Evolutionary conservation across 2,888 invertebrate genomes (phyloP), one percentile per base, ranked within the genome.

Genomic region (Lamellibrachia columna): DNA sequence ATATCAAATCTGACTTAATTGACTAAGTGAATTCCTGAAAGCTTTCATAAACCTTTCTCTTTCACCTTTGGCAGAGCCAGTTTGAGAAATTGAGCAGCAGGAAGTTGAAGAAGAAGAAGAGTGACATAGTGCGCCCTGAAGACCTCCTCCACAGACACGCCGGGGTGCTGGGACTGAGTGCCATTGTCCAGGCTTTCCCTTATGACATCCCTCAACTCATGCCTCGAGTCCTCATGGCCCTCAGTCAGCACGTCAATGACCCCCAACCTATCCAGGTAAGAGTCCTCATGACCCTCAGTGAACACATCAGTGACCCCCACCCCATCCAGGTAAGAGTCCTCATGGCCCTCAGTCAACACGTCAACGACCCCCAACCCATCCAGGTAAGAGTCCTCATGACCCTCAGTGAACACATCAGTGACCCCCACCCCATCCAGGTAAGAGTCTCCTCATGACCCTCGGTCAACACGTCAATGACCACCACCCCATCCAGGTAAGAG

Each of bases 351-450:
- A 98, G 98, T 93, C 97, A 97, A 11, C 98, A 98, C 96, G 97
- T 98, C 40, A 98, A 98, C 96, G 99, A 98, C 96, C 98, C 98
- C 0, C 98, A 98, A 96, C 98, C 98, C 0, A 98, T 99, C 95
- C 98, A 98, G 94, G 98, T 98, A 96, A 97, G 97, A 3, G 91
- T 9, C 22, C 28, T 75, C 75, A 75, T 15, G n/a, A 4, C 60
- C 60, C 60, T 1, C 3, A 1, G 1, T 15, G 0, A 40, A 22
- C 22, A 60, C 2, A 22, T 11, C 2, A 75, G 4, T 75, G 11
- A n/a, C 6, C 75, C 4, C 3, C 40, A 40, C 2, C 22, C 75
- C 75, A 75, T 22, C 15, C 75, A 75, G 75, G 75, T 75, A 75
- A 6, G 22, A 22, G 75, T 22, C 75, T 22, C 75, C 22, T 11